phyloP scores from a whole-genome alignment of 2,797 vertebrate genomes.

The Pogoniulus pusillus region DNA sequence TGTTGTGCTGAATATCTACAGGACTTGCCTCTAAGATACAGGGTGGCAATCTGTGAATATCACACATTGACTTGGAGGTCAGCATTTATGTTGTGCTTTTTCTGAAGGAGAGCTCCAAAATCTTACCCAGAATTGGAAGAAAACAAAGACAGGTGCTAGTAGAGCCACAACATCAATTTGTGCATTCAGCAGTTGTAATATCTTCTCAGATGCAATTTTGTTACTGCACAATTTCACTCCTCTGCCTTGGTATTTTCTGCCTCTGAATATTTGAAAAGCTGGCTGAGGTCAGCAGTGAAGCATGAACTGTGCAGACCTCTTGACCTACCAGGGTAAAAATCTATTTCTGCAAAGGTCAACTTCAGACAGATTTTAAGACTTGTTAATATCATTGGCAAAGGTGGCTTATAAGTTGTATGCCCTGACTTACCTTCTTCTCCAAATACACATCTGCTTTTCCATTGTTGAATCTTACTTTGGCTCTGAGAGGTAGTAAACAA shows the following conservation, averaged over 20 bases:
- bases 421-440: background rate
- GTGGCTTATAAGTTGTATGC: background rate
- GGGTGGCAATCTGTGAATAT: background rate
- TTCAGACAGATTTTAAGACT: background rate
- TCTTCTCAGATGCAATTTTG: background rate
- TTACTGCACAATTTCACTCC: background rate
- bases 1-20: background rate
- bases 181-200: background rate
- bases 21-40: background rate
- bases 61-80: background rate
- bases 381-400: background rate
- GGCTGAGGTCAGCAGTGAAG: background rate
- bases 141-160: background rate
- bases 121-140: background rate
- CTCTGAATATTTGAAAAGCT: background rate
- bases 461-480: background rate
- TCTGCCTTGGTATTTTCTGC: background rate
- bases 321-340: no score
- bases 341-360: background rate
- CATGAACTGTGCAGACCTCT: accelerated
- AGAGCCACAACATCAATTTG: background rate
- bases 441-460: background rate
- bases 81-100: background rate
- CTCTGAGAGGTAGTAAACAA: no score
- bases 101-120: background rate